Conservation (phyloP, 2,113 vertebrate genomes). For the Misgurnus mizolepis region DNA sequence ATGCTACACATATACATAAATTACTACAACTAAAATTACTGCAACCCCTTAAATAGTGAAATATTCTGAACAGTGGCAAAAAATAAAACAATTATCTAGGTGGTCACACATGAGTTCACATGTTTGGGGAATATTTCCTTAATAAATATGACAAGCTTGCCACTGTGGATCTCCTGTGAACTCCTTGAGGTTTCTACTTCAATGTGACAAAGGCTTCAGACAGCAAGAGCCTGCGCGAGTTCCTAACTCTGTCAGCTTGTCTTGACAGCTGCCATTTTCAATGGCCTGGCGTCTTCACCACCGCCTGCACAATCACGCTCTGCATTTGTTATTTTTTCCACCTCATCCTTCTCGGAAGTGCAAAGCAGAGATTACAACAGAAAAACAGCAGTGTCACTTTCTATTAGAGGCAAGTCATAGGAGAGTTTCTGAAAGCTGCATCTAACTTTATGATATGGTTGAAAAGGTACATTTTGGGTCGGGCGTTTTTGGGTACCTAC, state of each 20-base stretch:
- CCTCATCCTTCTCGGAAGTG: slow-evolving; percentile 59
- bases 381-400: slow-evolving; percentile 50
- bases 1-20: too few relatives aligned
- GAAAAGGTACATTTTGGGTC: not conserved
- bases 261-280: slow-evolving; percentile 79
- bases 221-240: slow-evolving; percentile 48
- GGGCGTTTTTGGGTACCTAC: not conserved
- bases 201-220: slow-evolving; percentile 72
- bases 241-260: slow-evolving; percentile 61
- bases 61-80: not conserved
- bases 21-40: too few relatives aligned
- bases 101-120: slow-evolving; percentile 66
- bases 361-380: slow-evolving; percentile 51
- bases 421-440: slow-evolving; percentile 24
- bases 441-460: slow-evolving; percentile 26
- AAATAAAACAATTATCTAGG: slow-evolving; percentile 65
- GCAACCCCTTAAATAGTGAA: not conserved
- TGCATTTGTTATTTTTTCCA: slow-evolving; percentile 53
- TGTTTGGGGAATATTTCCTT: slow-evolving; percentile 61
- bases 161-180: slow-evolving; percentile 64
- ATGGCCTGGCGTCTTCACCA: slow-evolving; percentile 48
- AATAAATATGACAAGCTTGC: slow-evolving; percentile 76
- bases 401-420: slow-evolving; percentile 55
- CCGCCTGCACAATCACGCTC: slow-evolving; percentile 56
- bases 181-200: slow-evolving; percentile 61